Conservation (phyloP, 35 echinoderm and acorn worm species). For the Apostichopus californicus region DNA sequence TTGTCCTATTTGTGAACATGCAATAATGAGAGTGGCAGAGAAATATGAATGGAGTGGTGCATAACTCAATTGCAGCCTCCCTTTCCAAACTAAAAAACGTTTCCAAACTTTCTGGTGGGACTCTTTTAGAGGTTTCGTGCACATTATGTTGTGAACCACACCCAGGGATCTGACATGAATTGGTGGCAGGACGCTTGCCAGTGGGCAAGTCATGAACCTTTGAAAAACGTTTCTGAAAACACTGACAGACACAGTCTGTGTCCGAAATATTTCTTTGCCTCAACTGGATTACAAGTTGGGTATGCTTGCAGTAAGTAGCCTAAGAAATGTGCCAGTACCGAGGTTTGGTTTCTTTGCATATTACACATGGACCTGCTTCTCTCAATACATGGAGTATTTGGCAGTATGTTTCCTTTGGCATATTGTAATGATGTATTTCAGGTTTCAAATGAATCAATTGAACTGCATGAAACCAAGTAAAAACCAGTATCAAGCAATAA, state of each 20-base stretch:
- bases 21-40: slow-evolving; percentile 41
- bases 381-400: neutral
- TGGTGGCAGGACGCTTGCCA: neutral
- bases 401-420: neutral
- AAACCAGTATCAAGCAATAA: neutral
- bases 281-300: neutral
- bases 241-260: neutral
- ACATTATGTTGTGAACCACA: neutral
- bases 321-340: neutral
- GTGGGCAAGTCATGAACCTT: neutral
- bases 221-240: neutral
- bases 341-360: neutral
- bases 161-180: neutral
- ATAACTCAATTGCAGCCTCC: neutral
- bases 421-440: neutral
- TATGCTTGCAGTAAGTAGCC: no score
- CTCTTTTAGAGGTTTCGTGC: neutral
- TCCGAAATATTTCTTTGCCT: neutral
- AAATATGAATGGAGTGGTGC: slow-evolving; percentile 2
- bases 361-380: neutral
- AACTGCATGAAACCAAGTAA: neutral
- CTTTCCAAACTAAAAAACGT: neutral
- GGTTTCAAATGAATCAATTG: neutral
- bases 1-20: slow-evolving; percentile 8
- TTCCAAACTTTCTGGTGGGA: neutral